Percentiles rank a stretch among this genome's conserved stretches.
Conservation (phyloP, 2,888 invertebrate species). For the Holacanthella duospinosa region DNA sequence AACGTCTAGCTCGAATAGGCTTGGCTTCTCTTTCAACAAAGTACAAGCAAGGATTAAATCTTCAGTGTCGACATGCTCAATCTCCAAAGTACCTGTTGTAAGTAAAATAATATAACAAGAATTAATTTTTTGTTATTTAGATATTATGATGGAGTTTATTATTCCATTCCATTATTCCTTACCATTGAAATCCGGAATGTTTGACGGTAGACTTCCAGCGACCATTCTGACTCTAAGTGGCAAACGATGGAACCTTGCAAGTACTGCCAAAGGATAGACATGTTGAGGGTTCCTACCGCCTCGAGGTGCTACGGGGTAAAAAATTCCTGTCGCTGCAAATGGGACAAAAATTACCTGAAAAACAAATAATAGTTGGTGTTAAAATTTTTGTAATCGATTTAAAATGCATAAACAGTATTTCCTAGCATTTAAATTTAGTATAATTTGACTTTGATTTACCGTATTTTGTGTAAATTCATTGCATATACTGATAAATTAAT, state of each 20-base stretch:
- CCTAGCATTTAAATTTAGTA: too few species aligned
- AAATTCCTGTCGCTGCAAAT: slow-evolving; percentile 62
- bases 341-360: slow-evolving; percentile 61
- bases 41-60: slow-evolving; percentile 57
- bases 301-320: slow-evolving; percentile 51
- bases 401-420: too few species aligned
- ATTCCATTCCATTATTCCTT: too few species aligned
- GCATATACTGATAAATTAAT: too few species aligned
- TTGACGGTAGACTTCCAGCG: slow-evolving; percentile 39
- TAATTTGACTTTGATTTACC: too few species aligned
- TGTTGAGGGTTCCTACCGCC: slow-evolving; percentile 42
- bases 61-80: slow-evolving; percentile 54
- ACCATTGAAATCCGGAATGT: slow-evolving; percentile 52
- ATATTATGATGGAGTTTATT: too few species aligned
- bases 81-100: slow-evolving; percentile 46
- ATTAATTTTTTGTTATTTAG: slow-evolving; percentile 6
- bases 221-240: slow-evolving; percentile 53
- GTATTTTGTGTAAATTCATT: too few species aligned
- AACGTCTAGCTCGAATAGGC: slow-evolving; percentile 47
- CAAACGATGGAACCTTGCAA: slow-evolving; percentile 51
- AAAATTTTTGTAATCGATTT: too few species aligned
- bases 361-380: too few species aligned
- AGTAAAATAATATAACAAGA: slow-evolving; percentile 20
- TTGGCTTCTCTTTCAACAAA: slow-evolving; percentile 44
- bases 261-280: slow-evolving; percentile 47